A percentile compares a stretch with the other conserved stretches of the same genome.
phyloP scores from a whole-genome alignment of 2,797 vertebrate species.

The Alfaro cultratus region DNA sequence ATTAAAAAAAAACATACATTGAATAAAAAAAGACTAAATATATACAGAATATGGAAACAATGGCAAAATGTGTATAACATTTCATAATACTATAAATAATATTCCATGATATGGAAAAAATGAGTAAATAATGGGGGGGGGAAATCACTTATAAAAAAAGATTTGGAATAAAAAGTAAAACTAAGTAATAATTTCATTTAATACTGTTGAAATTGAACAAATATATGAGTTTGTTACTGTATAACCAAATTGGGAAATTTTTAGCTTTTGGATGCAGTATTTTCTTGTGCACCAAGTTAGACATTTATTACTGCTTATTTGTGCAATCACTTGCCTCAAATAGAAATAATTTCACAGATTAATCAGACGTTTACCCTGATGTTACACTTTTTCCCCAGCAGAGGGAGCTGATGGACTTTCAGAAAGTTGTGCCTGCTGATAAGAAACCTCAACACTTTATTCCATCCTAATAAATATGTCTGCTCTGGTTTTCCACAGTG shows the following conservation, averaged over 20 bases:
- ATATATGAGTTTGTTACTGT: background rate
- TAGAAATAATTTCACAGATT: background rate
- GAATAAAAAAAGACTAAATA: background rate
- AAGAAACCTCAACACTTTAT: background rate
- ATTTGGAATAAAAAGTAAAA: background rate
- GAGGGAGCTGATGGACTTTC: slow-evolving; percentile 63
- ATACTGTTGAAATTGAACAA: background rate
- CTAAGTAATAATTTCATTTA: background rate
- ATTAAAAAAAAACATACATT: background rate
- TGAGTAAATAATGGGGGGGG: too few relatives aligned
- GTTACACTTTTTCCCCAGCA: slow-evolving; percentile 52
- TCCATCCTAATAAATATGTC: slow-evolving; percentile 6
- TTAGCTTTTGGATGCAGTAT: background rate
- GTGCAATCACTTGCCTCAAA: too few relatives aligned
- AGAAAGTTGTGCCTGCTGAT: background rate
- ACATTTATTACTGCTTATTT: too few relatives aligned
- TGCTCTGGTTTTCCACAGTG: slow-evolving; percentile 80
- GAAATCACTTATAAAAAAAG: too few relatives aligned
- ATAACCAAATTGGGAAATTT: background rate
- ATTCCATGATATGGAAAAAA: too few relatives aligned
- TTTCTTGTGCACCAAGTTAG: background rate
- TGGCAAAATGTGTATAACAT: background rate
- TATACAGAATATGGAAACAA: background rate
- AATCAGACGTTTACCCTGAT: background rate
- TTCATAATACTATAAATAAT: too few relatives aligned